Conservation (phyloP, 1,140 invertebrate genomes). For the Sitobion miscanthi region DNA sequence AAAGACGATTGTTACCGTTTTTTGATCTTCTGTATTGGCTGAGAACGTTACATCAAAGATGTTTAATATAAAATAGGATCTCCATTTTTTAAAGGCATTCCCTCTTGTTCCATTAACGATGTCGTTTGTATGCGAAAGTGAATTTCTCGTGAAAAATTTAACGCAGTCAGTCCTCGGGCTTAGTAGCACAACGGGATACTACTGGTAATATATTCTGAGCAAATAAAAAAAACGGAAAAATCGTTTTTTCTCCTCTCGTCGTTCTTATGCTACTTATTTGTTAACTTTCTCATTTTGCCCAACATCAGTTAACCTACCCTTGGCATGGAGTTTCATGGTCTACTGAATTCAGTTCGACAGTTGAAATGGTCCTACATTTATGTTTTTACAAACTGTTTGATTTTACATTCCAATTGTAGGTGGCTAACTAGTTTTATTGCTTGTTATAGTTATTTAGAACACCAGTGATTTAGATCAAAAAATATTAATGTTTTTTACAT, state of each 20-base stretch:
- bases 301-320: constrained; percentile 26
- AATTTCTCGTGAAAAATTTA: constrained; percentile 40
- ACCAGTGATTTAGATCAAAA: background rate
- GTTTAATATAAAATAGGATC: constrained; percentile 36
- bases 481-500: background rate
- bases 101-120: constrained; percentile 38
- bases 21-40: background rate
- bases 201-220: constrained; percentile 37
- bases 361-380: constrained; percentile 8
- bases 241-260: background rate
- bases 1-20: background rate
- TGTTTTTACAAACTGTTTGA: constrained; percentile 25
- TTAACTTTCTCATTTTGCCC: constrained; percentile 39
- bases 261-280: constrained; percentile 30
- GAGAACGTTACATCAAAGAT: background rate
- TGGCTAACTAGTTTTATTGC: background rate
- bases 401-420: constrained; percentile 1
- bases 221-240: constrained; percentile 33
- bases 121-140: constrained; percentile 47
- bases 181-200: constrained; percentile 31
- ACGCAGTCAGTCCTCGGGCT: background rate
- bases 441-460: background rate
- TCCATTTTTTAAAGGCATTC: background rate
- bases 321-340: background rate
- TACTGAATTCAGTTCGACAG: background rate